Base-by-base conservation (phyloP, 2,113 vertebrate species). In the Larimichthys crocea region DNA sequence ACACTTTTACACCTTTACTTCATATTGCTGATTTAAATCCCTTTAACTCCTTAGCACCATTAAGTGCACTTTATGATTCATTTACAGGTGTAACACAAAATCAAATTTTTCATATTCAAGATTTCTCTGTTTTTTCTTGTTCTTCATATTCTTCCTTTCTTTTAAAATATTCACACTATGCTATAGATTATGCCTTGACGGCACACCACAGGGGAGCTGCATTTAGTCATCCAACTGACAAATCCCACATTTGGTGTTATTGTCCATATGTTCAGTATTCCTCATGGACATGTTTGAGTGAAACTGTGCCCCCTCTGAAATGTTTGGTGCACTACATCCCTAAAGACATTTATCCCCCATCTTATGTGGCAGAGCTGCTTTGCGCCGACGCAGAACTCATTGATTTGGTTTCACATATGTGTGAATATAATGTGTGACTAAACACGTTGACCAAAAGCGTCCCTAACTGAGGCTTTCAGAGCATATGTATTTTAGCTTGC, bases 221-320 rank as follows among this genome's bases (percentile, higher is more conserved):
- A 24, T 71, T 55, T 16, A 42, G 19, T 9, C 17, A 49, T 35
- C 49, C 48, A 62, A 53, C n/a, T 4, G 52, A 48, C 68, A 19
- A 72, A 26, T 40, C 26, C 24, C 16, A 60, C n/a, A 42, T 67
- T 42, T 2, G 9, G 50, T 29, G 17, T 11, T 49, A n/a, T 20
- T 56, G 35, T 80, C 17, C 64, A 16, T 56, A 60, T 50, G 44
- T 76, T 65, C 19, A 15, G 35, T 1, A 6, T 69, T 68, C 22
- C 61, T 72, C 20, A 50, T 16, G 17, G 29, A 70, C 11, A 19
- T 22, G 16, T 57, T 6, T 22, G 3, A 46, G 24, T 76, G 22
- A 76, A 85, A 74, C 57, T 75, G 75, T 63, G 42, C 50, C 72
- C 46, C 80, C 46, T 76, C 50, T 42, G 52, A 83, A 55, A 67